These are phyloP conservation scores for Chymomyza costata DNA, from an alignment of 1,140 invertebrate species.

Conservation along the genomic window DNA sequence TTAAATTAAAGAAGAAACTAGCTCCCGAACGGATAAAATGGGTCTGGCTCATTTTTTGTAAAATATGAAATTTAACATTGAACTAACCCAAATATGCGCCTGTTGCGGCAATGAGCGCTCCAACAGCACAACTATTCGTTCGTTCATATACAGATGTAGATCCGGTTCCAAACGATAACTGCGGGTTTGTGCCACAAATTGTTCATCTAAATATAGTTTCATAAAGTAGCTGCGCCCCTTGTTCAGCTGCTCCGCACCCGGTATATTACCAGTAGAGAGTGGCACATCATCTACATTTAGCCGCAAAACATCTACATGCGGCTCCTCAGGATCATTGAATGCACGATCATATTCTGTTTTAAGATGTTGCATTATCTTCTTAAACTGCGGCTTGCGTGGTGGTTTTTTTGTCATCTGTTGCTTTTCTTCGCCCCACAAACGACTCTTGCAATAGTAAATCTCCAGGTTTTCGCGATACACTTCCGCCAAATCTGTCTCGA, in stretches of 20 bases:
- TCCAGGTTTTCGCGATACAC: conserved; percentile 69
- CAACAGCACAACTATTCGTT: conserved; percentile 53
- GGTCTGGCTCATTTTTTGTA: no score
- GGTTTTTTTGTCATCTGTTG: conserved; percentile 20
- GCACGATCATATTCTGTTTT: conserved; percentile 67
- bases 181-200: conserved; percentile 55
- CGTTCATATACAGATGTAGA: conserved; percentile 58
- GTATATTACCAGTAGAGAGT: background rate
- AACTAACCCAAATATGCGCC: conserved; percentile 53
- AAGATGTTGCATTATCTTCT: conserved; percentile 56
- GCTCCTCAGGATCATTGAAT: conserved; percentile 76
- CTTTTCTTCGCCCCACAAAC: conserved; percentile 34
- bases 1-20: background rate
- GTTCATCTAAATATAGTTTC: conserved; percentile 55
- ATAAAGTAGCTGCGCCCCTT: conserved; percentile 62
- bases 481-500: conserved; percentile 71
- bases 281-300: conserved; percentile 31
- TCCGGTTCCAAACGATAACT: conserved; percentile 66
- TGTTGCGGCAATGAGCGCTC: conserved; percentile 57
- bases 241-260: conserved; percentile 18
- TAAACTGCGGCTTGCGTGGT: conserved; percentile 63
- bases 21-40: background rate
- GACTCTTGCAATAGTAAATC: conserved; percentile 54
- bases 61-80: no score
- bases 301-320: conserved; percentile 73